Base-by-base conservation (phyloP, 2,113 vertebrate genomes). In the Myotis lucifugus region DNA sequence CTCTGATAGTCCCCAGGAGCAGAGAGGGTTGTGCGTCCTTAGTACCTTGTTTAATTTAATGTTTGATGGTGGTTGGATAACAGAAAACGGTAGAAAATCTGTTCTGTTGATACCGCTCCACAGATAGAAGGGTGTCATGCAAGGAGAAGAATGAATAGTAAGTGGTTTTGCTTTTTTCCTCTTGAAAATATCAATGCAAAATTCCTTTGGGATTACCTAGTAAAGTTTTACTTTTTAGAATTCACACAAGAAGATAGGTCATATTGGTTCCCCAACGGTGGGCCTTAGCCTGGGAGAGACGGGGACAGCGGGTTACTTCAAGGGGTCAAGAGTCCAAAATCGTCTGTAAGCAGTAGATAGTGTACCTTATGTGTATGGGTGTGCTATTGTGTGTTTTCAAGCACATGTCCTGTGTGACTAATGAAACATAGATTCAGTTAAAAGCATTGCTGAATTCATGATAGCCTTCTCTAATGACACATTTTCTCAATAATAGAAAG, bases 1-100 rank as follows among this genome's bases (percentile, higher is more conserved):
- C 82, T 88, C 92, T 96, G 94, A 95, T 94, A 82, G 73, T 93
- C 93, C 88, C 95, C 23, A 29, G 69, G 95, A 96, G 95, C 54
- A 70, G 67, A 40, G 29, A 54, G 29, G 86, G 48, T 83, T 93
- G 64, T 56, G 76, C 88, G 95, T 83, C 1, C 2, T 93, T 59
- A 73, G 86, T 72, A 34, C n/a, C 78, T 95, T 69, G 72, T 88
- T 81, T 66, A 79, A 46, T 72, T 88, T 93, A 94, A 92, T 92
- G 61, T 79, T 79, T 72, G n/a, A 52, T 37, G 56, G 42, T 88
- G 50, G 70, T 66, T 66, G 40, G 34, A 69, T 19, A 69, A 12
- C 25, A 83, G 90, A 59, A 87, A 87, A 77, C 29, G 66, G 70
- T 56, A 50, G 83, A 74, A 61, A 90, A 73, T 21, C 18, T 61